Conservation (phyloP, 35 echinoderm and acorn worm genomes). For the Diadema setosum region DNA sequence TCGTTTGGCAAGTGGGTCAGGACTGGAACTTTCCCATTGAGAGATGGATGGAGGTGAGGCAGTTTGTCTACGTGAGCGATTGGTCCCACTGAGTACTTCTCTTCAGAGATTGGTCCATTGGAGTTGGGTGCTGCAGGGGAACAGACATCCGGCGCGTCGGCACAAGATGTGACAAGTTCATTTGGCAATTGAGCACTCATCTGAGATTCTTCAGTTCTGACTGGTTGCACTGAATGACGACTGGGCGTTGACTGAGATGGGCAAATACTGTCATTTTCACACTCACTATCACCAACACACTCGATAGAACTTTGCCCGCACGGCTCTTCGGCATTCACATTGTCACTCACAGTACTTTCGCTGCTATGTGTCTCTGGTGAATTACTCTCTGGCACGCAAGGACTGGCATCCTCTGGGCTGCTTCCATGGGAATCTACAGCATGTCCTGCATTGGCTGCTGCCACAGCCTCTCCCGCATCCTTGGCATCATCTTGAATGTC, state of each 20-base stretch:
- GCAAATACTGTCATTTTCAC: background rate
- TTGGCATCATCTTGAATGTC: too few relatives aligned
- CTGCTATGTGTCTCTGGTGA: too few relatives aligned
- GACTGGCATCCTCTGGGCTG: too few relatives aligned
- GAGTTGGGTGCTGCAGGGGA: too few relatives aligned
- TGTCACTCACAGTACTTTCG: too few relatives aligned
- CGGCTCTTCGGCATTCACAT: too few relatives aligned
- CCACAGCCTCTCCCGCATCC: too few relatives aligned
- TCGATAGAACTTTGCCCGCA: too few relatives aligned
- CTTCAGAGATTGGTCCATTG: background rate
- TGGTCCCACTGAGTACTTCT: background rate
- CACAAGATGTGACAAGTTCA: background rate
- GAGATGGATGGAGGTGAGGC: background rate
- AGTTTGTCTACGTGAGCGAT: background rate
- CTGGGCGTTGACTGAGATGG: background rate
- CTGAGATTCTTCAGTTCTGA: background rate
- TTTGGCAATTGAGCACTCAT: background rate
- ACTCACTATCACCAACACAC: too few relatives aligned
- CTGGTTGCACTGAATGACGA: background rate
- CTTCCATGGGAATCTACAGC: too few relatives aligned
- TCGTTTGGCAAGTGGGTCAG: background rate
- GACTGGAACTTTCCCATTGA: background rate
- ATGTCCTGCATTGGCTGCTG: background rate
- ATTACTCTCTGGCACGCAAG: too few relatives aligned
- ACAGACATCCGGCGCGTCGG: background rate